Percentiles rank a stretch among this genome's conserved stretches.
Evolutionary conservation across 2,888 invertebrate genomes (phyloP).

Genomic region (Harmothoe impar): DNA sequence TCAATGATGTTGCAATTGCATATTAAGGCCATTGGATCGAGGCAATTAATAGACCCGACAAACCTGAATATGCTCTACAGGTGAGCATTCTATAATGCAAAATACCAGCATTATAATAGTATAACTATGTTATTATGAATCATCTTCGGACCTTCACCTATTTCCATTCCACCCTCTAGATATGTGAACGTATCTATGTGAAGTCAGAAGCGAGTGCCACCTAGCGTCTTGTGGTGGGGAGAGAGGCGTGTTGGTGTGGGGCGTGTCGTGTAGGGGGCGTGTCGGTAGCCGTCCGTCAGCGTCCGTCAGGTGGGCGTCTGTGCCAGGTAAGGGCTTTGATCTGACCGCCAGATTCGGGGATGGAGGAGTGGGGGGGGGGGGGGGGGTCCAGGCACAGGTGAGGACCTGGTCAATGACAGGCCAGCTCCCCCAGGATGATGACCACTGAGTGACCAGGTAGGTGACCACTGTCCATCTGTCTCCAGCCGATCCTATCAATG

Average conservation of each 20-base stretch:
- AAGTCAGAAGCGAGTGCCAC: neutral
- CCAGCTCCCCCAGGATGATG: neutral
- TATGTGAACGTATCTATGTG: neutral
- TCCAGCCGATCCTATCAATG: slow-evolving; percentile 9
- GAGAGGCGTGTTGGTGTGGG: neutral
- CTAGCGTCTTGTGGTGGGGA: neutral
- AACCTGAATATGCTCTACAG: no score
- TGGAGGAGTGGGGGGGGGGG: neutral
- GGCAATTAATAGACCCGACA: no score
- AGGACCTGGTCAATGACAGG: neutral
- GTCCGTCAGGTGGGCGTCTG: slow-evolving; percentile 1
- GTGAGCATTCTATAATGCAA: no score
- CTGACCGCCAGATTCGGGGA: neutral
- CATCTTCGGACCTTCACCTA: neutral
- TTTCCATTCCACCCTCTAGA: neutral
- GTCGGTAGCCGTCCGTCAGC: neutral
- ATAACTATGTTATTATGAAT: neutral
- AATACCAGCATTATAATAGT: no score
- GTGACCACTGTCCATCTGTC: slow-evolving; percentile 22
- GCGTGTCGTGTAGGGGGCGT: slow-evolving; percentile 1
- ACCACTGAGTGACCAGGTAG: no score
- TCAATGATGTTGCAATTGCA: no score
- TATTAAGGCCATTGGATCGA: no score
- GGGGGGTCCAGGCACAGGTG: neutral
- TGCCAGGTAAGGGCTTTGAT: slow-evolving; percentile 18